These are phyloP conservation scores for Hucho hucho DNA, from an alignment of 2,113 vertebrate genomes.

Conservation along the genomic window DNA sequence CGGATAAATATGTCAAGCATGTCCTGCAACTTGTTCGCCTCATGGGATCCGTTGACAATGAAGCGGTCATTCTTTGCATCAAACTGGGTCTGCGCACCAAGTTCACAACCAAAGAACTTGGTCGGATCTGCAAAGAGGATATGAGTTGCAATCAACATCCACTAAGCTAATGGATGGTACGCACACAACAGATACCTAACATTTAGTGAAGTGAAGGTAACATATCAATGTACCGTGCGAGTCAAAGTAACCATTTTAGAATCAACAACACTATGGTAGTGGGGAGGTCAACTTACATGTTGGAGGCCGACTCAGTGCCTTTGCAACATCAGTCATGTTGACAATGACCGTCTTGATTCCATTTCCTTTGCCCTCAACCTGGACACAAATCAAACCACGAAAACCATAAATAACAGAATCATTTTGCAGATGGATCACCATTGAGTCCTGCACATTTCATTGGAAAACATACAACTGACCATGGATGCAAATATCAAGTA, in stretches of 20 bases:
- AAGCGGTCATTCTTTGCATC: constrained; percentile 99
- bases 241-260: too few relatives aligned
- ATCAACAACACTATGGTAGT: too few relatives aligned
- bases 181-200: too few relatives aligned
- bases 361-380: constrained; percentile 99
- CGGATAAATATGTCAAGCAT: constrained; percentile 99
- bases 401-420: not conserved
- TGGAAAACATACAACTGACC: not conserved
- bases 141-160: not conserved
- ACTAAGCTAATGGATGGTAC: not conserved
- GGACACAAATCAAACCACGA: constrained; percentile 3
- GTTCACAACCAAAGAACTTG: constrained; percentile 99
- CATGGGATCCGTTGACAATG: constrained; percentile 99
- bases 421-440: too few relatives aligned
- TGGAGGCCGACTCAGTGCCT: constrained; percentile 99
- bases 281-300: constrained; percentile 85
- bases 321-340: constrained; percentile 99
- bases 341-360: constrained; percentile 99
- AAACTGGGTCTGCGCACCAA: constrained; percentile 99
- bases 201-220: too few relatives aligned
- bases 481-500: not conserved
- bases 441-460: too few relatives aligned
- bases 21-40: constrained; percentile 99
- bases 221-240: too few relatives aligned
- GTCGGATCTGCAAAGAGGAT: constrained; percentile 84